These are phyloP conservation scores for Drosophila ercepeae DNA, from an alignment of 1,140 invertebrate genomes.

Conservation along the genomic window DNA sequence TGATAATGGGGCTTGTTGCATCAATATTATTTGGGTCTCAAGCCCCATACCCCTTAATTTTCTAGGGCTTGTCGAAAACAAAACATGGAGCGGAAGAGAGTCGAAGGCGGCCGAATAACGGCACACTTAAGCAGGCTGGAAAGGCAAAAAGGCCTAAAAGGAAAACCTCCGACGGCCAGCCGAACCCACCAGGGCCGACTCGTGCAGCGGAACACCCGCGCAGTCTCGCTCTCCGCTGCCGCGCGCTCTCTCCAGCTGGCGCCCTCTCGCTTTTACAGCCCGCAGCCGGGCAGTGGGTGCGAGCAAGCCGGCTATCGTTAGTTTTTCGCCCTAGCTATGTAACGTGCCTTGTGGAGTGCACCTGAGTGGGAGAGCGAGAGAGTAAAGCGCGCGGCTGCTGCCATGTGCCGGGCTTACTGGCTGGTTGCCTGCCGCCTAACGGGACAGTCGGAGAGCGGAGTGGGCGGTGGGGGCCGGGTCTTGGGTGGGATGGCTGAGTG, in stretches of 20 bases:
- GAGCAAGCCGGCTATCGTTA: conserved; percentile 66
- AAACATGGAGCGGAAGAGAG: conserved; percentile 29
- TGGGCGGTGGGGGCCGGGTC: background rate
- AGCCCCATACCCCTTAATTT: no score
- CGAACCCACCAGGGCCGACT: conserved; percentile 28
- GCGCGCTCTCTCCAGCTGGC: conserved; percentile 35
- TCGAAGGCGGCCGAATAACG: conserved; percentile 60
- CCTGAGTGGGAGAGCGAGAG: conserved; percentile 78
- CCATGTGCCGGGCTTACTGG: conserved; percentile 78
- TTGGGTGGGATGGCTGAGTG: conserved; percentile 5
- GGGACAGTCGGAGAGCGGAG: background rate
- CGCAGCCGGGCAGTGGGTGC: conserved; percentile 21
- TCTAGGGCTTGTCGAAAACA: conserved; percentile 5
- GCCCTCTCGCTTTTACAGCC: conserved; percentile 37
- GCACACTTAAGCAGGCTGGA: conserved; percentile 65
- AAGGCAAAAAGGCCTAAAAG: conserved; percentile 70
- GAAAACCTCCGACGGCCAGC: conserved; percentile 51
- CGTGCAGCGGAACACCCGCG: conserved; percentile 60
- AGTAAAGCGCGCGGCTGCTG: conserved; percentile 58
- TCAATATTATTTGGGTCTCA: no score
- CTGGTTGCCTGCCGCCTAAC: conserved; percentile 38
- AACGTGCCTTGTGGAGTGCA: conserved; percentile 72
- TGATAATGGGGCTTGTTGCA: conserved; percentile 13
- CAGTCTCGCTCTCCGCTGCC: conserved; percentile 45
- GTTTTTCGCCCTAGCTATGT: conserved; percentile 72